Percentiles rank a stretch among this genome's conserved stretches.
phyloP scores from a whole-genome alignment of 1,140 invertebrate genomes.

The Tetraneura akinire region DNA sequence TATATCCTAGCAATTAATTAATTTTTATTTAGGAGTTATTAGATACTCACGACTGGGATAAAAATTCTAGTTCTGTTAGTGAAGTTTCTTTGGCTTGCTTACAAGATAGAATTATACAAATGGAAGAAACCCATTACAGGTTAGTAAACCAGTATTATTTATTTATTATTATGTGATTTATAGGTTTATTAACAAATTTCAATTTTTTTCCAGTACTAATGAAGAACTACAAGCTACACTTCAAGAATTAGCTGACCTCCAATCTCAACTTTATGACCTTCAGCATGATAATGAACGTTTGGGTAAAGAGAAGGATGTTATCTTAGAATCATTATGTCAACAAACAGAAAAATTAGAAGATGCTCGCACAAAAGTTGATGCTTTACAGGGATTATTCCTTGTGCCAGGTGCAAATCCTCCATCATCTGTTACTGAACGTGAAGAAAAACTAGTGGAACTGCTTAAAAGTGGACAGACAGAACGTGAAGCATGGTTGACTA shows the following conservation, averaged over 20 bases:
- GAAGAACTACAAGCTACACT: conserved; percentile 93
- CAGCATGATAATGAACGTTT: conserved; percentile 85
- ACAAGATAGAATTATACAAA: conserved; percentile 88
- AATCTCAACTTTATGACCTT: conserved; percentile 79
- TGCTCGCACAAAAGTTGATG: conserved; percentile 71
- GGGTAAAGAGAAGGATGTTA: conserved; percentile 82
- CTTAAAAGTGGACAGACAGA: conserved; percentile 84
- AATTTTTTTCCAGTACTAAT: conserved; percentile 71
- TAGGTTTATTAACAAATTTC: not conserved
- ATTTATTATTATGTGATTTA: not conserved
- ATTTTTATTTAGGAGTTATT: conserved; percentile 62
- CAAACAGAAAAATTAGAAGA: conserved; percentile 91
- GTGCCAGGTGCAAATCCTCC: conserved; percentile 60
- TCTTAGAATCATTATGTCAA: conserved; percentile 86
- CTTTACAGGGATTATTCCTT: conserved; percentile 72
- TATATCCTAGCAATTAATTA: not conserved
- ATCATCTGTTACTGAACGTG: conserved; percentile 69
- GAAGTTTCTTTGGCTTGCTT: conserved; percentile 90
- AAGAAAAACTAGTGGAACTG: conserved; percentile 81
- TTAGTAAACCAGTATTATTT: conserved; percentile 55
- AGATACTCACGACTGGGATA: conserved; percentile 81
- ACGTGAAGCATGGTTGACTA: conserved; percentile 70
- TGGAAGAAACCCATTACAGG: conserved; percentile 84
- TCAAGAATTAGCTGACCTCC: conserved; percentile 87
- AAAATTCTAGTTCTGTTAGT: conserved; percentile 81